phyloP scores from a whole-genome alignment of 2,113 vertebrate genomes.

The Sporophila hypoxantha region DNA sequence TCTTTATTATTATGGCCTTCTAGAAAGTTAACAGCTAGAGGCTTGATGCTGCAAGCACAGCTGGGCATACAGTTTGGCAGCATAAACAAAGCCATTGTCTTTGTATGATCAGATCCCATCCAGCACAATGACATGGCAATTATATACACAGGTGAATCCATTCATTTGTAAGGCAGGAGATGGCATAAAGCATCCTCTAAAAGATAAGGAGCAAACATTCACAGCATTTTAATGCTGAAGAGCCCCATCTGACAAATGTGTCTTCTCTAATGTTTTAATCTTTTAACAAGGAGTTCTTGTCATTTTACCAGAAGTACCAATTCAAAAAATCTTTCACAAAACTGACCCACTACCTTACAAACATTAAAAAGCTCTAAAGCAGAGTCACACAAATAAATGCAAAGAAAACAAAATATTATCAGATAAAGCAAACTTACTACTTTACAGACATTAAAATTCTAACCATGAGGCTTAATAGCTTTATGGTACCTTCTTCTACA shows the following conservation, averaged over 20 bases:
- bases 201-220: conserved; percentile 7
- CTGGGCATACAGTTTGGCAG: conserved; percentile 28
- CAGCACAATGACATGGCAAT: conserved; percentile 21
- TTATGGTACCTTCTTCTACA: neutral
- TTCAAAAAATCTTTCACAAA: conserved; percentile 1
- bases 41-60: conserved; percentile 17
- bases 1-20: conserved; percentile 31
- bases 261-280: conserved; percentile 23
- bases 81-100: conserved; percentile 41
- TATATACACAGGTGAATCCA: conserved; percentile 24
- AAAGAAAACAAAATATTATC: neutral
- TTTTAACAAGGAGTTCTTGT: neutral
- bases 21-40: conserved; percentile 19
- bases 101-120: conserved; percentile 4
- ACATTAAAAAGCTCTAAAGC: neutral
- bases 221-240: conserved; percentile 28
- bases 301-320: neutral
- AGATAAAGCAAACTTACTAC: neutral
- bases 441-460: neutral
- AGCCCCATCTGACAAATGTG: neutral
- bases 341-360: neutral
- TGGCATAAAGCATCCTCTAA: conserved; percentile 15
- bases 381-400: neutral
- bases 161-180: neutral
- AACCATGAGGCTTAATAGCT: neutral